Percentiles rank a stretch among this genome's conserved stretches.
Evolutionary conservation across 1,140 invertebrate species (phyloP).

Genomic region (Yoshiicerus persimilis): DNA sequence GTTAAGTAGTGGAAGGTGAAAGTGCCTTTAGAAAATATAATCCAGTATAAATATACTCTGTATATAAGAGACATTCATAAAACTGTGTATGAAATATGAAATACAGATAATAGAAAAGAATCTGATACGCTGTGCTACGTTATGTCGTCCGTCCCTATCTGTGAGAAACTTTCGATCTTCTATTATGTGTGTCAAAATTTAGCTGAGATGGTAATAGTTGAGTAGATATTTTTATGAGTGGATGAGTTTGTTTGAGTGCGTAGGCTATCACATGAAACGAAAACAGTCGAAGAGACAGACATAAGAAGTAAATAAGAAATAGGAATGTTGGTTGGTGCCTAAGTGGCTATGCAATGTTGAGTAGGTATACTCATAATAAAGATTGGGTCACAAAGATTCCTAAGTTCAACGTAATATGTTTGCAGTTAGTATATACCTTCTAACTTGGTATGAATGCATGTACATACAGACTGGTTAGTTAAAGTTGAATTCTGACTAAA

Average conservation of each 20-base stretch:
- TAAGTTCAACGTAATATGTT: background rate
- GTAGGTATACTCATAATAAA: too few species aligned
- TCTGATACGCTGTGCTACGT: background rate
- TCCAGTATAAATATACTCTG: background rate
- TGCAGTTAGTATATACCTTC: background rate
- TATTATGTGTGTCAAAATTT: background rate
- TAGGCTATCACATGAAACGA: background rate
- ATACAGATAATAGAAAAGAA: background rate
- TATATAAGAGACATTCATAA: too few species aligned
- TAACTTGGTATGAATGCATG: background rate
- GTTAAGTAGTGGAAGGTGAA: background rate
- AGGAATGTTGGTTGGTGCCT: too few species aligned
- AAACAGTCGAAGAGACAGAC: background rate
- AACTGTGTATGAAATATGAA: background rate
- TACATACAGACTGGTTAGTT: background rate
- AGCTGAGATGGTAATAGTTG: background rate
- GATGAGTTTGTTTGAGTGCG: background rate
- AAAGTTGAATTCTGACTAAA: background rate
- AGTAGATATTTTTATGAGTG: background rate
- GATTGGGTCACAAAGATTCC: background rate
- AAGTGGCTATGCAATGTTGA: background rate
- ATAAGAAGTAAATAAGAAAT: background rate
- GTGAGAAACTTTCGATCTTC: background rate
- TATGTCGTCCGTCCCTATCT: background rate
- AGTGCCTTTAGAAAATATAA: background rate